Conservation (phyloP, 2,113 vertebrate species). For the Oenanthe melanoleuca region DNA sequence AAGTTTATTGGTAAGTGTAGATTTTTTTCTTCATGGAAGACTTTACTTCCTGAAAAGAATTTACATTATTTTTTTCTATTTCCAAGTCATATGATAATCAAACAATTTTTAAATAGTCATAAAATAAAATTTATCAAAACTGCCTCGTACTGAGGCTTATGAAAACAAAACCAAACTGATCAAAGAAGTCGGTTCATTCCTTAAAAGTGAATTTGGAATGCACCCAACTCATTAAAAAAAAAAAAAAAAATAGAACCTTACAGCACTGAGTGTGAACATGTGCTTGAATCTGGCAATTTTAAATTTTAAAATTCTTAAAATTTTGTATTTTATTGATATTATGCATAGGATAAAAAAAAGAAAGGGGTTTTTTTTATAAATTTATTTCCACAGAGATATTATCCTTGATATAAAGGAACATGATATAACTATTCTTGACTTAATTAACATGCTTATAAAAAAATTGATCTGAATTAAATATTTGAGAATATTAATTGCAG, state of each 20-base stretch:
- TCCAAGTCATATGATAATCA: background rate
- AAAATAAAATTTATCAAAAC: background rate
- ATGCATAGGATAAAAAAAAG: background rate
- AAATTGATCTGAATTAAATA: background rate
- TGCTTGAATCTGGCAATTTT: background rate
- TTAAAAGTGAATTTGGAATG: background rate
- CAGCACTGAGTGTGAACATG: background rate
- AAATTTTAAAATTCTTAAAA: background rate
- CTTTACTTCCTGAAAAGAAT: background rate
- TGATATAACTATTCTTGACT: background rate
- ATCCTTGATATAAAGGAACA: background rate
- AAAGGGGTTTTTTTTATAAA: background rate
- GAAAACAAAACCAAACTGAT: background rate
- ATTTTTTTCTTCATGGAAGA: background rate
- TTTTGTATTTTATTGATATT: background rate
- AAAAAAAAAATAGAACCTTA: background rate
- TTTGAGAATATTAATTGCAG: background rate
- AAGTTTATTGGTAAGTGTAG: background rate
- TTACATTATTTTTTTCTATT: rapidly evolving
- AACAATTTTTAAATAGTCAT: background rate
- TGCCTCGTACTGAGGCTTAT: background rate
- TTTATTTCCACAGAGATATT: background rate
- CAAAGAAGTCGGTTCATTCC: background rate
- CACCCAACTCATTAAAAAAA: background rate
- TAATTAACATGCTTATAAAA: background rate